Base-by-base conservation (phyloP, 2,888 invertebrate genomes). In the Lasioglossum calceatum region DNA sequence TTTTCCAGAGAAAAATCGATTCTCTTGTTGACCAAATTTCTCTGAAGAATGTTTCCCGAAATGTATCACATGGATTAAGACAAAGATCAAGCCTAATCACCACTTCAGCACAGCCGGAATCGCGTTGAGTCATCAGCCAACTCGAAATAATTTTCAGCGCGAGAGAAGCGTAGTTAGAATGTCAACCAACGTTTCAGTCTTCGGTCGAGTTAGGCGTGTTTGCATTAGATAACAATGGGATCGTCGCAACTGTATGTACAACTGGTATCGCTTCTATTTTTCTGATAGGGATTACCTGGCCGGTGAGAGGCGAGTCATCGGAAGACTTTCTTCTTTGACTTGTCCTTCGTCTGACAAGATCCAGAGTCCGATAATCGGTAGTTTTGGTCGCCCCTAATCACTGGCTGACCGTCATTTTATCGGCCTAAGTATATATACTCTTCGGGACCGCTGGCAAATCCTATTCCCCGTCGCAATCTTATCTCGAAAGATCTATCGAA, bases 191-290 rank as follows among this genome's bases (percentile, higher is more conserved):
- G 8, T 16, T 16, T 16, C 44, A 19, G 2, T 16, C 14, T 42
- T 36, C 42, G 4, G 23, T 0, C 19, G 50, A 7, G 4, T 36
- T 42, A 16, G 12, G 39, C 14, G 81, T 76, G 58, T 84, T 82
- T 82, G 58, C 10, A 0, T 0, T 70, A 75, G 83, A 82, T 82
- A 71, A 50, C 14, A 12, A 16, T 4, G 16, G 14, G 23, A 23
- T 0, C 3, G 76, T 16, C 12, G 36, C 44, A 5, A n/a, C 82
- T 47, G 77, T 77, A 42, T 70, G 74, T 77, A 50, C 23, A 78
- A 84, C 50, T 27, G 8, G n/a, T 79, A 79, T 84, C 79, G 61
- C 3, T 7, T 16, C 19, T 2, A 42, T 36, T 39, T 44, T 54
- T 54, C 4, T 7, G 47, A n/a, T 36, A 27, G 7, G 3, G 36